Evolutionary conservation across 2,113 vertebrate genomes (phyloP).

Genomic region (Oostethus manadensis): DNA sequence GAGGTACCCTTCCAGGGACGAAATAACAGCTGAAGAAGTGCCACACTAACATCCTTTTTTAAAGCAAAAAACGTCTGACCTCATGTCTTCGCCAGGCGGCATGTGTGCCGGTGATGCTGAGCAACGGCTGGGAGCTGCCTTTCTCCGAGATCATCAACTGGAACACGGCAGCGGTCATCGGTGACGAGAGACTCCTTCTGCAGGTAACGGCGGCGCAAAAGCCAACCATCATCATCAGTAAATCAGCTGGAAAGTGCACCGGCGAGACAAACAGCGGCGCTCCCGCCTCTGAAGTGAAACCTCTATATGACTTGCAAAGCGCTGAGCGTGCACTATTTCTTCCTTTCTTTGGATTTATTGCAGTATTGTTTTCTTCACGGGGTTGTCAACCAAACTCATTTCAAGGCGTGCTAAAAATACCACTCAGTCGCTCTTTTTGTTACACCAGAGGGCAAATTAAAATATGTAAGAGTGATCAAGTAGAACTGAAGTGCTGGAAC

Average conservation of each 20-base stretch:
- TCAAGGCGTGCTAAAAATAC: constrained; percentile 22
- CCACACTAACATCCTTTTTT: too few species aligned
- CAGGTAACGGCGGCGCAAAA: constrained; percentile 56
- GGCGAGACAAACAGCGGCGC: not conserved
- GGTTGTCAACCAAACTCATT: constrained; percentile 8
- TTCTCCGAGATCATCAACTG: constrained; percentile 77
- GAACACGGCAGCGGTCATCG: constrained; percentile 75
- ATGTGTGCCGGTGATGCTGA: constrained; percentile 64
- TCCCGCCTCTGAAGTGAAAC: not conserved
- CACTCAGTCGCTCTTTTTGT: constrained; percentile 24
- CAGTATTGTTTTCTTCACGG: constrained; percentile 13
- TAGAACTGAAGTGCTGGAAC: constrained; percentile 28
- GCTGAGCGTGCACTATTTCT: not conserved
- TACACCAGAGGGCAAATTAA: constrained; percentile 31
- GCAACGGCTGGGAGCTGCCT: constrained; percentile 77
- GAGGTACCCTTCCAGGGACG: not conserved
- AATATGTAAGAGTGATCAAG: constrained; percentile 21
- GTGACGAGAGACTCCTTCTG: constrained; percentile 74
- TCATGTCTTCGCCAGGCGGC: not conserved
- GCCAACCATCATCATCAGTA: constrained; percentile 1
- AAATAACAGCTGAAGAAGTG: too few species aligned
- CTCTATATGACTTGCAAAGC: not conserved
- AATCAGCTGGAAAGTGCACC: not conserved
- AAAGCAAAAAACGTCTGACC: not conserved
- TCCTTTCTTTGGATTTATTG: not conserved